Percentiles rank a stretch among this genome's conserved stretches.
Evolutionary conservation across 2,113 vertebrate species (phyloP).

Genomic region (Xerus inauris): DNA sequence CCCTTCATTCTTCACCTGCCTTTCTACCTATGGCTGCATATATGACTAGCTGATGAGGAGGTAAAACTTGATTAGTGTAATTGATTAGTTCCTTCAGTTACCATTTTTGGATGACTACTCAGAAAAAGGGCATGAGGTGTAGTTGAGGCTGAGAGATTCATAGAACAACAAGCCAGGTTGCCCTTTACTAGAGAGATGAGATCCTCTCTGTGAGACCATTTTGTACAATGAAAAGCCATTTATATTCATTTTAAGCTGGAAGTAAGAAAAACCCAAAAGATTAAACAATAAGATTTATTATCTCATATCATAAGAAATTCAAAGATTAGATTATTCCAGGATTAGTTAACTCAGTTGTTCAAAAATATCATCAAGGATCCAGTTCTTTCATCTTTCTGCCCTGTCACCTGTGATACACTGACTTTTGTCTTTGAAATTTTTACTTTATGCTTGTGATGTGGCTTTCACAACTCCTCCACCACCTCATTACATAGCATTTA

Average conservation of each 20-base stretch:
- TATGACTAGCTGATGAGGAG: neutral
- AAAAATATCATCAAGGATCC: neutral
- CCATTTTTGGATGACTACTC: neutral
- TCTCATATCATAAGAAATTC: neutral
- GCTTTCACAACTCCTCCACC: neutral
- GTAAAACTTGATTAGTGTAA: neutral
- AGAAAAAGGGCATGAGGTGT: neutral
- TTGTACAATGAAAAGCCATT: neutral
- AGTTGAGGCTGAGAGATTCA: neutral
- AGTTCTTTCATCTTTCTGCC: neutral
- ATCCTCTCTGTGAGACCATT: neutral
- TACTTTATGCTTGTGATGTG: neutral
- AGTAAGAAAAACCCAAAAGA: neutral
- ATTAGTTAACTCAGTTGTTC: neutral
- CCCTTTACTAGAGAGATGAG: neutral
- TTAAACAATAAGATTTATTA: conserved; percentile 13
- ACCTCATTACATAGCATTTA: neutral
- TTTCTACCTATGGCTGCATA: neutral
- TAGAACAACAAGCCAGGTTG: neutral
- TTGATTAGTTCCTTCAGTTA: neutral
- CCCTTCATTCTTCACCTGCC: neutral
- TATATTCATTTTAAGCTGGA: neutral
- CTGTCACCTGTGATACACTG: neutral
- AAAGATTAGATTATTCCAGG: neutral
- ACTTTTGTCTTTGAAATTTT: neutral